These are phyloP conservation scores for Lepidochrysops patricia DNA, from an alignment of 2,888 invertebrate species.

Conservation along the genomic window DNA sequence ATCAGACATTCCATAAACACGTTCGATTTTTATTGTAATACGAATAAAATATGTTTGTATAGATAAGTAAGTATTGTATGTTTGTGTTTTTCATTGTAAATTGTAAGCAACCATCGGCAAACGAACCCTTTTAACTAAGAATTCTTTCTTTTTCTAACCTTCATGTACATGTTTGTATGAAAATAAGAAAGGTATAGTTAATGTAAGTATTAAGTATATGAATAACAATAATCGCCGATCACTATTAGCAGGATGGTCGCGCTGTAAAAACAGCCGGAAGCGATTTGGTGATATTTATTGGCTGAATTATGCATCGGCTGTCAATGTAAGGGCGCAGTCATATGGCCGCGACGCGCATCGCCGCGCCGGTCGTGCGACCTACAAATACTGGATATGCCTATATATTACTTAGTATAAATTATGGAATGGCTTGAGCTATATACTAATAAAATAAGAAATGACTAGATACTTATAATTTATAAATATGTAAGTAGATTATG, in stretches of 20 bases:
- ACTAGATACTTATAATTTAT: no score
- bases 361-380: slow-evolving; percentile 27
- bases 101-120: no score
- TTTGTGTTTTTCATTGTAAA: not conserved
- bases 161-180: no score
- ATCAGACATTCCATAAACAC: slow-evolving; percentile 24
- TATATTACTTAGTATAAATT: no score
- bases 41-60: not conserved
- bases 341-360: slow-evolving; percentile 50
- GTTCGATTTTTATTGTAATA: slow-evolving; percentile 20
- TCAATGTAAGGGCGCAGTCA: slow-evolving; percentile 62
- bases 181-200: no score
- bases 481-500: no score
- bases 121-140: no score
- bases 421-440: no score
- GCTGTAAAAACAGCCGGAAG: slow-evolving; percentile 38
- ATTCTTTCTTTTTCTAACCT: no score
- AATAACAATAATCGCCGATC: no score
- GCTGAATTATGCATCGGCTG: slow-evolving; percentile 64
- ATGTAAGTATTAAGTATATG: no score
- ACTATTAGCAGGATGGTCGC: not conserved
- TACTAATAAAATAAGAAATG: no score
- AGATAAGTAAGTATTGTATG: not conserved
- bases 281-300: slow-evolving; percentile 60
- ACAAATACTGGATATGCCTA: slow-evolving; percentile 22